Evolutionary conservation across 1,140 invertebrate species (phyloP).

Genomic region (Papilio polyxenes): DNA sequence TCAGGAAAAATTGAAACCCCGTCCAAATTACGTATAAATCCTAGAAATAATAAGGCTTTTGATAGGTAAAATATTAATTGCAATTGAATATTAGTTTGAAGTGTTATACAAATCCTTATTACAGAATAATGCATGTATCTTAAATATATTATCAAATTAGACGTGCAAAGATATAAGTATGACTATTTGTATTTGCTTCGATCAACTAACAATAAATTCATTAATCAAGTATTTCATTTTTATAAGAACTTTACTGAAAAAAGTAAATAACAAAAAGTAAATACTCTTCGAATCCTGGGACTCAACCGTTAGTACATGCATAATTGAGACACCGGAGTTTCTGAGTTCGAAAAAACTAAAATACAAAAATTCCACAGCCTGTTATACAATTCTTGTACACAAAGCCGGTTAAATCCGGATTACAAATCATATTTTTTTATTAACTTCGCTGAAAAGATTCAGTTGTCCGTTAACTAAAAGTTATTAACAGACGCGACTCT

Average conservation of each 20-base stretch:
- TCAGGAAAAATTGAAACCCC: constrained; percentile 78
- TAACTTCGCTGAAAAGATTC: neutral
- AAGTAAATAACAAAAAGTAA: too few species aligned
- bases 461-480: constrained; percentile 10
- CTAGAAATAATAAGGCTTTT: constrained; percentile 6
- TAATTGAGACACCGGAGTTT: neutral
- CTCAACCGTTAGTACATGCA: too few species aligned
- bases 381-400: neutral
- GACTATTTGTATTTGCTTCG: too few species aligned
- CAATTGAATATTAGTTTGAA: neutral
- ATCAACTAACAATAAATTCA: too few species aligned
- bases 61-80: constrained; percentile 29
- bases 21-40: constrained; percentile 41
- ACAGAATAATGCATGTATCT: too few species aligned
- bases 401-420: neutral
- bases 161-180: too few species aligned
- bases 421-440: neutral
- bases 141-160: too few species aligned
- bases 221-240: too few species aligned
- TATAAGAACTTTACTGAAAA: too few species aligned
- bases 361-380: too few species aligned
- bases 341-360: neutral
- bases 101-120: too few species aligned
- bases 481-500: constrained; percentile 26
- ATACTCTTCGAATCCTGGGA: too few species aligned